Evolutionary conservation across 30 jellyfish, hydroid and myxozoan genomes (phyloP).

Genomic region (Clytia hemisphaerica): DNA sequence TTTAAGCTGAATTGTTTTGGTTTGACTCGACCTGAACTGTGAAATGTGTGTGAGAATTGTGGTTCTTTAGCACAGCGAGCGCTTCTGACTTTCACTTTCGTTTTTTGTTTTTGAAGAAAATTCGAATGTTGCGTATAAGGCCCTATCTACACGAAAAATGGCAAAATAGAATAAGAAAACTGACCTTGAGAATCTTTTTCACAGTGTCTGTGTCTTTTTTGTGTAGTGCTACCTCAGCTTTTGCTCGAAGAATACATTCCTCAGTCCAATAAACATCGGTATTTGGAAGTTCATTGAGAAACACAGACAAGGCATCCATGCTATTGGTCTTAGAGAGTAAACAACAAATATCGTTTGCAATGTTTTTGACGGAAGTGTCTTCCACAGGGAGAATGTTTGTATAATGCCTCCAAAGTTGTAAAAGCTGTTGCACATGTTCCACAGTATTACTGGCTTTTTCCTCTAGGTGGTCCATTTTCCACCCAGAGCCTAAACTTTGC

Average conservation of each 20-base stretch:
- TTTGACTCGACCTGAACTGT: too few species aligned
- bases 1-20: too few species aligned
- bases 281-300: conserved; percentile 45
- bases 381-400: not conserved
- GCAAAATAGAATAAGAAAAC: not conserved
- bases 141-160: too few species aligned
- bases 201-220: conserved; percentile 40
- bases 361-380: not conserved
- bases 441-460: not conserved
- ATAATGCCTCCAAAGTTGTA: conserved; percentile 15
- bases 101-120: too few species aligned
- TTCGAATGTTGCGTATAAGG: not conserved
- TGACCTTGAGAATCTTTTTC: conserved; percentile 42
- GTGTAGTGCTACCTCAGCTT: conserved; percentile 45
- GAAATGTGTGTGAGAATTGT: too few species aligned
- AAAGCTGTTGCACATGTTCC: conserved; percentile 5
- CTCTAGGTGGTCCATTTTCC: too few species aligned
- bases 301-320: conserved; percentile 51
- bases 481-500: too few species aligned
- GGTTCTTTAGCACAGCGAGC: too few species aligned
- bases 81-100: too few species aligned
- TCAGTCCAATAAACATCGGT: conserved; percentile 21
- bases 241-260: conserved; percentile 51
- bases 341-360: conserved; percentile 55
- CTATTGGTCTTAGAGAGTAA: conserved; percentile 35